Percentiles rank a stretch among this genome's conserved stretches.
These are phyloP conservation scores for Callyntrura sp. DNA, from an alignment of 2,888 invertebrate genomes.

Conservation along the genomic window DNA sequence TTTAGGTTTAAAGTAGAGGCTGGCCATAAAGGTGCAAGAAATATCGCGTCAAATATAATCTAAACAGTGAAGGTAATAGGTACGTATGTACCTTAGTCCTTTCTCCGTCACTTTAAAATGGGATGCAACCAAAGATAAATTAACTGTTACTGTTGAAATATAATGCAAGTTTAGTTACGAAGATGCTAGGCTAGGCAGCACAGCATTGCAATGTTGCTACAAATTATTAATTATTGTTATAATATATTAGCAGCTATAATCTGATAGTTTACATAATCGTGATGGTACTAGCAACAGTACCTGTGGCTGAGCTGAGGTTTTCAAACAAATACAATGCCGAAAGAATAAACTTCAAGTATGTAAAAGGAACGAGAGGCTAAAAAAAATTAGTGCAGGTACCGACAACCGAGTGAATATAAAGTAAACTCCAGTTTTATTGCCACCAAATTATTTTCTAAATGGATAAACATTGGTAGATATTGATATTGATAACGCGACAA, in stretches of 20 bases:
- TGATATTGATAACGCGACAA: not conserved
- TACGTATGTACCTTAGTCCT: no score
- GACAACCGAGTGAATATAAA: not conserved
- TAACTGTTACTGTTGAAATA: conserved; percentile 15
- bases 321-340: not conserved
- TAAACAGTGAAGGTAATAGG: not conserved
- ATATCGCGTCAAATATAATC: not conserved
- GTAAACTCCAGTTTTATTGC: conserved; percentile 65
- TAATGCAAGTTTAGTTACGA: no score
- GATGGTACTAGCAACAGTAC: not conserved
- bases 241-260: not conserved
- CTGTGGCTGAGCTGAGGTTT: conserved; percentile 25
- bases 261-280: no score
- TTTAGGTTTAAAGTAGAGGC: not conserved
- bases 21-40: no score
- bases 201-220: no score
- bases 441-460: conserved; percentile 43
- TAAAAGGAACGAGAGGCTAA: no score
- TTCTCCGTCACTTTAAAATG: conserved; percentile 9
- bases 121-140: conserved; percentile 7
- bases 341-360: no score
- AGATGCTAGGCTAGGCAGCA: not conserved
- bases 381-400: not conserved
- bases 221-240: no score
- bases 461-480: conserved; percentile 11